Evolutionary conservation across 2,888 invertebrate genomes (phyloP).

Genomic region (Melanostoma scalare): DNA sequence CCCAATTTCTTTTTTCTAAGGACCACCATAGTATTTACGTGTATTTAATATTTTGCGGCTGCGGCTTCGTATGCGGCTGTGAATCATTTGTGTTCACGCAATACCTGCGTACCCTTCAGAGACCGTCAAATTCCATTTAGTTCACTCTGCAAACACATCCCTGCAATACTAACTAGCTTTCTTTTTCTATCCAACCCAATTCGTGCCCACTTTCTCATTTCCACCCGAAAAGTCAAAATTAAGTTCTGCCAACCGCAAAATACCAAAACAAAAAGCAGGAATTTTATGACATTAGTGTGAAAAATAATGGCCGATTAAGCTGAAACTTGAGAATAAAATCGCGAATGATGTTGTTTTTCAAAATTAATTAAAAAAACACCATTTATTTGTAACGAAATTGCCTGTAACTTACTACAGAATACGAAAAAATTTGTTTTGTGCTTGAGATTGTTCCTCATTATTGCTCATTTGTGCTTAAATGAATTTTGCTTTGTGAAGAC

Average conservation of each 20-base stretch:
- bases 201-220: not conserved
- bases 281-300: conserved; percentile 70
- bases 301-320: conserved; percentile 71
- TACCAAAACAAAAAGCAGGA: conserved; percentile 34
- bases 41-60: too few species aligned
- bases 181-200: too few species aligned
- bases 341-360: conserved; percentile 67
- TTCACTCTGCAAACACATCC: too few species aligned
- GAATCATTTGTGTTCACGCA: too few species aligned
- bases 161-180: too few species aligned
- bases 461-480: not conserved
- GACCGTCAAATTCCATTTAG: too few species aligned
- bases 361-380: conserved; percentile 44
- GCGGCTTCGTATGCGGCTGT: too few species aligned
- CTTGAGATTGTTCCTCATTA: conserved; percentile 1
- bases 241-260: conserved; percentile 39
- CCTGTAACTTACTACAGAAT: conserved; percentile 31
- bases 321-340: conserved; percentile 60
- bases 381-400: conserved; percentile 53
- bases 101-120: too few species aligned
- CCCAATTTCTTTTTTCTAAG: too few species aligned
- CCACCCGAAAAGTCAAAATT: conserved; percentile 47
- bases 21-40: too few species aligned
- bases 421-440: conserved; percentile 23
- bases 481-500: conserved; percentile 52